Evolutionary conservation across 2,888 invertebrate species (phyloP), one percentile per base, ranked within the genome.

Genomic region (Neuroscelio doddi): DNA sequence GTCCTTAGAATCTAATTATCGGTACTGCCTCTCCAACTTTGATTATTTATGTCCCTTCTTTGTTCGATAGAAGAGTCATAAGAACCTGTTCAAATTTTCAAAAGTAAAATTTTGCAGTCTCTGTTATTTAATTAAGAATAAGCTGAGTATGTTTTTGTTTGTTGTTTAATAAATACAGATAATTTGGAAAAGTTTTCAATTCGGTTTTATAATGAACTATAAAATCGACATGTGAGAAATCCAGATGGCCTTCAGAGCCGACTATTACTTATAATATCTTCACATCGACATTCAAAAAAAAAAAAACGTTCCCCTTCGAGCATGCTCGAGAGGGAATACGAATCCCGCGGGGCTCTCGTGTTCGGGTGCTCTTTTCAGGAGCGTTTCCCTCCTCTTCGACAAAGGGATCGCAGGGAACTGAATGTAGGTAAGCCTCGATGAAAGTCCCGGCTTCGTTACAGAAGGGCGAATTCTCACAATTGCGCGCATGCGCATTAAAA

Each of bases 1-100:
- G 75, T 69, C 74, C 65, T 70, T 72, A 69, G 72, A 78, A 79
- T 79, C 77, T 79, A 78, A 79, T 79, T 78, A 78, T 76, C 74
- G 68, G 71, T 69, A 70, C 64, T 68, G 57, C 67, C 63, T 64
- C 59, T 67, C 64, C 67, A 75, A 75, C 71, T 72, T 64, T 41
- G 70, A 77, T 76, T 77, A 79, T 79, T 78, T 75, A 76, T 78
- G 73, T 65, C 53, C 42, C 53, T 70, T 67, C 75, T 77, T 79
- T 77, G 78, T 78, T 74, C 21, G 21, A 5, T 5, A 5, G 21
- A 2, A 21, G 21, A 2, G 21, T 5, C 21, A 5, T 5, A 5
- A 21, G 21, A 21, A 21, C 21, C 5, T 21, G n/a, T n/a, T n/a
- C n/a, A n/a, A n/a, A n/a, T n/a, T n/a, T n/a, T n/a, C n/a, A n/a